Percentiles rank a stretch among this genome's conserved stretches.
Conservation (phyloP, 2,888 invertebrate genomes). For the Rutpela maculata region DNA sequence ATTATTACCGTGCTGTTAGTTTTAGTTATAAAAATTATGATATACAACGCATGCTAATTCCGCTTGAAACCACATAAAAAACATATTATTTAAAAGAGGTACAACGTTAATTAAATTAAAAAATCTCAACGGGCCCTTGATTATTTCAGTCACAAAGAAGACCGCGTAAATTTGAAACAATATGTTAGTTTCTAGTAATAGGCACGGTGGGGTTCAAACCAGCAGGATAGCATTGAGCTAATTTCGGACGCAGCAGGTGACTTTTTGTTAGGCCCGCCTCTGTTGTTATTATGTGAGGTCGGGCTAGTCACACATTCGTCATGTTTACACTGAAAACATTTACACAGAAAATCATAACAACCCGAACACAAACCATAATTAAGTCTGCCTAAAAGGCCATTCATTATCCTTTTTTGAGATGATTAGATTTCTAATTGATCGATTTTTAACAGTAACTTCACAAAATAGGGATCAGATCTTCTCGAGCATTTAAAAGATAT, state of each 20-base stretch:
- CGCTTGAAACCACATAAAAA: conserved; percentile 5
- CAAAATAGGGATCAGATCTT: background rate
- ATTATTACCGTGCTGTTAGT: background rate
- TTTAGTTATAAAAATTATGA: background rate
- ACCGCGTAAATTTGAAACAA: conserved; percentile 72
- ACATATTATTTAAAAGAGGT: conserved; percentile 43
- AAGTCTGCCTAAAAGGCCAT: conserved; percentile 48
- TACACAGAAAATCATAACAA: conserved; percentile 48
- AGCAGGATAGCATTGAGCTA: conserved; percentile 70
- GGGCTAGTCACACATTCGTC: conserved; percentile 64
- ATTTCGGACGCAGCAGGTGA: conserved; percentile 68
- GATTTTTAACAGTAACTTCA: conserved; percentile 8
- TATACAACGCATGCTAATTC: conserved; percentile 19
- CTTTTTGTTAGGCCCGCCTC: conserved; percentile 64
- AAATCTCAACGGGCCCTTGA: conserved; percentile 66
- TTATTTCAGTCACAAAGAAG: conserved; percentile 67
- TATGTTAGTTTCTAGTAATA: conserved; percentile 73
- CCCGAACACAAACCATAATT: conserved; percentile 50
- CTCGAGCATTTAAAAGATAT: background rate
- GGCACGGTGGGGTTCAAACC: conserved; percentile 64
- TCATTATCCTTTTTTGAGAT: conserved; percentile 42
- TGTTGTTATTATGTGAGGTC: conserved; percentile 65
- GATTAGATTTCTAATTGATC: conserved; percentile 32
- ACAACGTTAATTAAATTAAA: conserved; percentile 70
- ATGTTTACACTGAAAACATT: conserved; percentile 65